These are phyloP conservation scores for Nannoperca obscura DNA, from an alignment of 2,797 vertebrate genomes.

Conservation along the genomic window DNA sequence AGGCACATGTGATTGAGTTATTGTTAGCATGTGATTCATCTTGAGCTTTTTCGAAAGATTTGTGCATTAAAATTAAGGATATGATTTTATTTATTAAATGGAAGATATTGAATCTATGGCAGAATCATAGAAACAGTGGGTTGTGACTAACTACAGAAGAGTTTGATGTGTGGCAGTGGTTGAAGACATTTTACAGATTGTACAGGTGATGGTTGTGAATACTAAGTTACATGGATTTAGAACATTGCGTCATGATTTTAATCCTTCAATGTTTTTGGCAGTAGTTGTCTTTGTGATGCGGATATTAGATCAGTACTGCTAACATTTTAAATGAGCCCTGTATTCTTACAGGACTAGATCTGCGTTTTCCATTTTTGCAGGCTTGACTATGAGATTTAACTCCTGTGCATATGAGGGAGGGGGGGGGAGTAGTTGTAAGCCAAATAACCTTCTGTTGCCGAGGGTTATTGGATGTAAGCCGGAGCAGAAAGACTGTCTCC, in stretches of 20 bases:
- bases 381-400: not conserved
- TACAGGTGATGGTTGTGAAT: not conserved
- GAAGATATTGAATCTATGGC: not conserved
- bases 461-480: not conserved
- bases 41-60: not conserved
- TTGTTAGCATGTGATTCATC: not conserved
- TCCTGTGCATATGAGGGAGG: not conserved
- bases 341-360: not conserved
- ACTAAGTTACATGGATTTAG: not conserved
- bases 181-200: not conserved
- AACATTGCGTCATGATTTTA: not conserved
- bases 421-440: not conserved
- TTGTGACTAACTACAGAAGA: constrained; percentile 4
- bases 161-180: constrained; percentile 5
- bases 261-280: not conserved
- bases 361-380: not conserved
- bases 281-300: constrained; percentile 1
- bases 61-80: not conserved
- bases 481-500: not conserved
- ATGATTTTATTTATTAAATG: constrained; percentile 20
- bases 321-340: not conserved
- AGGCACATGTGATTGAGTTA: not conserved
- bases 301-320: not conserved
- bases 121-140: not conserved
- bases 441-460: not conserved